Evolutionary conservation across 2,797 vertebrate species (phyloP).

Genomic region (Typhlichthys eigenmanni): DNA sequence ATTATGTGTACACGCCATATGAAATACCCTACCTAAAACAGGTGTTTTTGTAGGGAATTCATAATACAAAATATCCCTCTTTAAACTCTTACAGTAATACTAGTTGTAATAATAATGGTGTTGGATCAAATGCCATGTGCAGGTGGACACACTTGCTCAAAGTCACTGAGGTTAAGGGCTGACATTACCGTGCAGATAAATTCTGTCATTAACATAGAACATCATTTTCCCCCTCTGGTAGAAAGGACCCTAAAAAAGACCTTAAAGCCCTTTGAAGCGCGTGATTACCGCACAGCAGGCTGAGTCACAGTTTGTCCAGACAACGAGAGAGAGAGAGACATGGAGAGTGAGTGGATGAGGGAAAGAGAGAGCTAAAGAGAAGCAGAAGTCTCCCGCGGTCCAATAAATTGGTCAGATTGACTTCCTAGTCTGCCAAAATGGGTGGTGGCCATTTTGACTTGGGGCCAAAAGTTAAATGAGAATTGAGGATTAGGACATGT

Average conservation of each 20-base stretch:
- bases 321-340: conserved; percentile 37
- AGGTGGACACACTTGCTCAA: too few relatives aligned
- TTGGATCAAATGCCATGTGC: too few relatives aligned
- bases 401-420: conserved; percentile 71
- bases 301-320: conserved; percentile 46
- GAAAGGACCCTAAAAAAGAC: conserved; percentile 19
- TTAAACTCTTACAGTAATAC: too few relatives aligned
- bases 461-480: conserved; percentile 63
- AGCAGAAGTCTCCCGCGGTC: conserved; percentile 68
- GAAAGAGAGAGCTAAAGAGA: conserved; percentile 10
- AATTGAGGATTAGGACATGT: conserved; percentile 56
- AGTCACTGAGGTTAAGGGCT: background rate
- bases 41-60: too few relatives aligned
- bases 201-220: conserved; percentile 28
- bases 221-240: conserved; percentile 43
- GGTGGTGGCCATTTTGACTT: conserved; percentile 64
- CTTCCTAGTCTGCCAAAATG: conserved; percentile 54
- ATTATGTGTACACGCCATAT: too few relatives aligned
- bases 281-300: conserved; percentile 68
- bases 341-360: background rate
- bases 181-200: conserved; percentile 28
- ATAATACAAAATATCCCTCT: too few relatives aligned
- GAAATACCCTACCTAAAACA: too few relatives aligned
- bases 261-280: conserved; percentile 64
- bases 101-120: too few relatives aligned